Percentiles rank a stretch among this genome's conserved stretches.
Conservation (phyloP, 2,888 invertebrate species). For the Dyspetes luteomarginatus region DNA sequence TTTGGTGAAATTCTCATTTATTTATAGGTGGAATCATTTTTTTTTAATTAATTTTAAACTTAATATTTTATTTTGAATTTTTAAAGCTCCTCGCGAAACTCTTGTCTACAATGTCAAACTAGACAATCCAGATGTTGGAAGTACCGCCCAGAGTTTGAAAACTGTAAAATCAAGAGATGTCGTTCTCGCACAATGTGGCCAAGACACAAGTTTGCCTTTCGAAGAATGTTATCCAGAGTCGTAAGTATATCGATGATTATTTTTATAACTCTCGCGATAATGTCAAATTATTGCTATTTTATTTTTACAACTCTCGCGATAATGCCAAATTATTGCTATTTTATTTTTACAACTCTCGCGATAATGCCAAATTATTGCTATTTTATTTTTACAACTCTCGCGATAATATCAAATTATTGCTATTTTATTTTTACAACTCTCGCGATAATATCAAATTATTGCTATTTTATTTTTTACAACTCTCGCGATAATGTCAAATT, state of each 20-base stretch:
- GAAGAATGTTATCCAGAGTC: constrained; percentile 86
- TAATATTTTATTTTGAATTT: neutral
- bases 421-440: neutral
- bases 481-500: too few relatives aligned
- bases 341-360: neutral
- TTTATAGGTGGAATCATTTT: too few relatives aligned
- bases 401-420: too few relatives aligned
- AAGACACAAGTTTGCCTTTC: constrained; percentile 87
- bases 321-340: neutral
- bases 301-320: neutral
- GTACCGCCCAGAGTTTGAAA: neutral
- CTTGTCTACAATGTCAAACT: constrained; percentile 56
- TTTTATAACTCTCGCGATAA: neutral
- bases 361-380: neutral
- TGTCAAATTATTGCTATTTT: neutral
- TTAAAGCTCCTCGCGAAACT: constrained; percentile 57
- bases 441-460: neutral
- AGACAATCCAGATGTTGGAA: constrained; percentile 35
- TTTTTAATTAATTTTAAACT: neutral
- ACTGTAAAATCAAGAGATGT: constrained; percentile 79
- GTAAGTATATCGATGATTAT: constrained; percentile 42
- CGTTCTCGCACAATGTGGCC: constrained; percentile 88
- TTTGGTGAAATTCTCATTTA: too few relatives aligned
- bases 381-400: neutral
- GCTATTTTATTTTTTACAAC: neutral